Conservation (phyloP, 2,113 vertebrate genomes). For the Oxyura jamaicensis region DNA sequence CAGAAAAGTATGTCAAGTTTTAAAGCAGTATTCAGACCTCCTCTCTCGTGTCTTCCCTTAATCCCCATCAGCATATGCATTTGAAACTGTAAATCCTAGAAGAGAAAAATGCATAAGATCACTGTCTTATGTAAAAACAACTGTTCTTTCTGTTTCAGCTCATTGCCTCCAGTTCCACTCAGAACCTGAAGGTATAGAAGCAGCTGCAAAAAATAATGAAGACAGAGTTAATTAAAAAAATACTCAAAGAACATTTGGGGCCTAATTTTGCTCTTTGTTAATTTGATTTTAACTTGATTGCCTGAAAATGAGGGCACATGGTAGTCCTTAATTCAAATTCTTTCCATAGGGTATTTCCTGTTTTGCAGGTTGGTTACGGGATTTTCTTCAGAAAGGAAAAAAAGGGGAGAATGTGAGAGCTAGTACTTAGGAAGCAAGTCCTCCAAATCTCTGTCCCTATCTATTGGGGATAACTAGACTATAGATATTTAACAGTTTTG, state of each 20-base stretch:
- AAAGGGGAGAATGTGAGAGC: neutral
- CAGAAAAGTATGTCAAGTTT: neutral
- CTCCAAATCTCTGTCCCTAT: neutral
- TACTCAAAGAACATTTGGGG: constrained; percentile 23
- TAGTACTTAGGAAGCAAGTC: neutral
- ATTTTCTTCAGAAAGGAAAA: neutral
- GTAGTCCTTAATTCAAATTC: neutral
- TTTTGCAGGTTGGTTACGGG: neutral
- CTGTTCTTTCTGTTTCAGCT: neutral
- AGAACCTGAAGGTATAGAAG: constrained; percentile 30
- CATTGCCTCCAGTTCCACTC: neutral
- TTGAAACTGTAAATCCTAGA: neutral
- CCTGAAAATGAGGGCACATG: neutral
- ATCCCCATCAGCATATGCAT: neutral
- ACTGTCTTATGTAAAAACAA: neutral
- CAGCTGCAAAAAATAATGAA: constrained; percentile 25
- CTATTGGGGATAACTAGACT: neutral
- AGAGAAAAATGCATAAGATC: neutral
- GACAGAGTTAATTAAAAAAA: constrained; percentile 27
- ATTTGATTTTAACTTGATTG: constrained; percentile 42
- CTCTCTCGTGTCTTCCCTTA: neutral
- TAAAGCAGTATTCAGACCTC: neutral
- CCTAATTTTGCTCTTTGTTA: constrained; percentile 13
- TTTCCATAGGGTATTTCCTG: neutral
- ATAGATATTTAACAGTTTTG: neutral